Conservation (phyloP, 2,888 invertebrate species). For the Herminia tarsipennalis region DNA sequence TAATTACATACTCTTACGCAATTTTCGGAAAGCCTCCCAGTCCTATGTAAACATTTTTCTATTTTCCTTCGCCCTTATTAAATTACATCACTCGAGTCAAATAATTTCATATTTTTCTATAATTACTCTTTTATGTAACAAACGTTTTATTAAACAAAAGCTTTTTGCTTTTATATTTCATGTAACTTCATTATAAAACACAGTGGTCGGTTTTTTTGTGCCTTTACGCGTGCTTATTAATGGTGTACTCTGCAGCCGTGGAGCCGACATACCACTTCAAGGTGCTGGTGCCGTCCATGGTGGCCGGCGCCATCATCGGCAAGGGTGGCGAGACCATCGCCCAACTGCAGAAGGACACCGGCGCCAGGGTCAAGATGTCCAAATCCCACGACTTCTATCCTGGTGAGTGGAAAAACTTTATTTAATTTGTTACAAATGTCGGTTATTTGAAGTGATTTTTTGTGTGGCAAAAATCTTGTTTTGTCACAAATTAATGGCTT, state of each 20-base stretch:
- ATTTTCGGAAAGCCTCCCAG: neutral
- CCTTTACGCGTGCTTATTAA: conserved; percentile 31
- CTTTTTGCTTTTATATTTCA: conserved; percentile 4
- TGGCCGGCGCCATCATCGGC: conserved; percentile 99
- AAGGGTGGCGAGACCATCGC: conserved; percentile 99
- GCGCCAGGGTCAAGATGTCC: conserved; percentile 99
- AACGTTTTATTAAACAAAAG: neutral
- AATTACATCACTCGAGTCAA: conserved; percentile 6
- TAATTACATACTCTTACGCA: neutral
- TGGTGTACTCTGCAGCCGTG: conserved; percentile 85
- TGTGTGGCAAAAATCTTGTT: neutral
- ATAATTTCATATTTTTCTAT: conserved; percentile 14
- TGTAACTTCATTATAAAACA: conserved; percentile 29
- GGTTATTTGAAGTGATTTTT: neutral
- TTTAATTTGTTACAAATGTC: neutral
- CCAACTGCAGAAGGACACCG: conserved; percentile 98
- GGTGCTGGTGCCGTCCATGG: conserved; percentile 97
- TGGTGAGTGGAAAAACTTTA: conserved; percentile 87
- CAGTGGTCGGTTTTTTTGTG: conserved; percentile 43
- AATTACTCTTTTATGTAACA: conserved; percentile 9
- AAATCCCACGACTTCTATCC: conserved; percentile 99
- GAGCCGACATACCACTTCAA: conserved; percentile 98
- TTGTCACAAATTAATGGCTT: neutral
- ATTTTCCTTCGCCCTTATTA: conserved; percentile 6
- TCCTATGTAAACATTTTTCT: conserved; percentile 23